These are phyloP conservation scores for Phataginus tetradactyla DNA, from an alignment of 2,797 vertebrate species.

Conservation along the genomic window DNA sequence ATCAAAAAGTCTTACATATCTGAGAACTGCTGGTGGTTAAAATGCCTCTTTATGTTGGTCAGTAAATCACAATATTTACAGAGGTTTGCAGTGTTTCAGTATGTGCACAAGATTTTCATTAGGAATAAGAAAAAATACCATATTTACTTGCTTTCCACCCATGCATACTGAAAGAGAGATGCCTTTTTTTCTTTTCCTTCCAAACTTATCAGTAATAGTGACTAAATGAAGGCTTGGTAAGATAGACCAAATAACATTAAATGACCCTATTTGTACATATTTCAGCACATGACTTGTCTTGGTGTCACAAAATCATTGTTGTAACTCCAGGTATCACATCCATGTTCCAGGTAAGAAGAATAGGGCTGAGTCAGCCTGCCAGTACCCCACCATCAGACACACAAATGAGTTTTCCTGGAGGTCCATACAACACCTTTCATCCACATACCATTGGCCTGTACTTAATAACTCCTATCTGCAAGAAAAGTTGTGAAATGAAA, in stretches of 20 bases:
- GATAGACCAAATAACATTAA: not conserved
- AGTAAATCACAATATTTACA: slow-evolving; percentile 18
- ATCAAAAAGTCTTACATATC: not conserved
- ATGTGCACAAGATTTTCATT: not conserved
- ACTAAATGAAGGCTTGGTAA: not conserved
- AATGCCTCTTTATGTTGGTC: not conserved
- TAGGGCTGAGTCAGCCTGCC: not conserved
- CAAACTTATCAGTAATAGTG: not conserved
- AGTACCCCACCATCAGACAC: not conserved
- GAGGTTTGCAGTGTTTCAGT: not conserved
- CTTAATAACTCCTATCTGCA: not conserved
- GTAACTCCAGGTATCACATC: not conserved
- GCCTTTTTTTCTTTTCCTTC: not conserved
- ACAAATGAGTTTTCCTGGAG: not conserved
- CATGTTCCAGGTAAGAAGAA: not conserved
- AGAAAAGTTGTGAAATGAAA: not conserved
- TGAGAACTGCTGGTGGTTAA: slow-evolving; percentile 18
- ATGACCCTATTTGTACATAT: not conserved
- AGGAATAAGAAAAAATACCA: not conserved
- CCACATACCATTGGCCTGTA: not conserved
- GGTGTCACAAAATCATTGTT: not conserved
- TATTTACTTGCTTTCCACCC: slow-evolving; percentile 19
- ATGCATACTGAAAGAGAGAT: not conserved
- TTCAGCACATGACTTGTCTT: not conserved
- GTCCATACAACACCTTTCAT: not conserved